These are phyloP conservation scores for Aviceda subcristata DNA, from an alignment of 2,113 vertebrate genomes.

Conservation along the genomic window DNA sequence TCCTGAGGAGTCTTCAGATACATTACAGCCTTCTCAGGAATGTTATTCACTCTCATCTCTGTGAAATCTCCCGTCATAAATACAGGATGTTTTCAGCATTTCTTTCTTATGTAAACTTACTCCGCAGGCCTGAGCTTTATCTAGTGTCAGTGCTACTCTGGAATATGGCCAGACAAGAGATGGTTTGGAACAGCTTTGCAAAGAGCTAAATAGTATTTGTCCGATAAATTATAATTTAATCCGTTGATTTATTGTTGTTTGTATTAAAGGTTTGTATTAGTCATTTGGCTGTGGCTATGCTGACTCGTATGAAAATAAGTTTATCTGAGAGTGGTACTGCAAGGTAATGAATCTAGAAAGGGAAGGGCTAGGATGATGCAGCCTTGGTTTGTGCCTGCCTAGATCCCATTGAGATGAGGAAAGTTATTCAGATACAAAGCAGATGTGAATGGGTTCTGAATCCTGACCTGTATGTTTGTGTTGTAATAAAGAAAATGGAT, in stretches of 20 bases:
- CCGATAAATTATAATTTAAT: constrained; percentile 28
- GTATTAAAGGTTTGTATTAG: not conserved
- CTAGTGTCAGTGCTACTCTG: not conserved
- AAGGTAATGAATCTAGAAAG: not conserved
- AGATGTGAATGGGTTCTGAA: not conserved
- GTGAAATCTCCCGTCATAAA: not conserved
- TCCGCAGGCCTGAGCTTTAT: not conserved
- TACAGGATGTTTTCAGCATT: not conserved
- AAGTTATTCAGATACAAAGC: not conserved
- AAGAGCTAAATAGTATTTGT: constrained; percentile 16
- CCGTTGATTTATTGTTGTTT: constrained; percentile 16
- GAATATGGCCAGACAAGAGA: not conserved
- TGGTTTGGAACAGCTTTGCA: not conserved
- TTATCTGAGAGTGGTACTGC: not conserved
- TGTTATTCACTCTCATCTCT: not conserved
- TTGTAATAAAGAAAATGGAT: not conserved
- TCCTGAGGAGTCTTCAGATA: not conserved
- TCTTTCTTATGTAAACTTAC: not conserved
- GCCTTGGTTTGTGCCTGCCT: not conserved
- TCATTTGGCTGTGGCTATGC: not conserved
- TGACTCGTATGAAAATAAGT: not conserved
- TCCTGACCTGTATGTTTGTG: not conserved
- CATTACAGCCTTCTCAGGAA: not conserved
- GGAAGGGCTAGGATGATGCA: not conserved
- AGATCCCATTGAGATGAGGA: not conserved